Evolutionary conservation across 2,797 vertebrate species (phyloP), one percentile per base, ranked within the genome.

Genomic region (Peromyscus aztecus): DNA sequence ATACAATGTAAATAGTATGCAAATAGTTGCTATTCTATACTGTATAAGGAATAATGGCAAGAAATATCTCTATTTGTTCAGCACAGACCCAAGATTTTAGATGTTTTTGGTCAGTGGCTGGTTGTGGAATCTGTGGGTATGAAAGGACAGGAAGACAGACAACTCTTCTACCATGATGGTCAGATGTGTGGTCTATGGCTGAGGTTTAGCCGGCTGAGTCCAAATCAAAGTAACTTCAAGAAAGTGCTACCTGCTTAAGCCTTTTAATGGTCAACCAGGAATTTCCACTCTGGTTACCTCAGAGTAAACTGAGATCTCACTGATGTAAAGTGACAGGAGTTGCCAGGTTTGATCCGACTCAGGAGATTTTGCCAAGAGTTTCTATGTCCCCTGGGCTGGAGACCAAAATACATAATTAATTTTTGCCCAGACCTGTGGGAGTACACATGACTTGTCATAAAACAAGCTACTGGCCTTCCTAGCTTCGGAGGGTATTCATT

Each of bases 251-350:
- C 97, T 97, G 52, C 85, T 96, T 89, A 90, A 93, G 77, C 76
- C 84, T 40, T 49, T 83, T 91, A 95, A 57, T 4, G 92, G 76
- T 87, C 95, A 97, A 84, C 31, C 43, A 97, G 76, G 59, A 93
- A 34, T 96, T 90, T 67, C 65, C 93, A 97, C 93, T 92, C 80
- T 92, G 83, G 94, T 97, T 92, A 55, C 19, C 57, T 92, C 89
- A 67, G 88, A 91, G 95, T 96, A 98, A 98, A 97, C 83, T 61
- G 83, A 97, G 92, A 96, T 96, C 95, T 98, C 86, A 91, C 96
- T 97, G 95, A 97, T 98, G 96, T 94, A 88, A 98, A 97, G 95
- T 59, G 92, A 97, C 55, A 81, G 82, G 55, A 95, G 94, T 96
- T 96, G 95, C 94, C 91, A 67, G 89, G 94, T 95, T 97, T 98